phyloP scores from a whole-genome alignment of 2,888 invertebrate species.

The Escarpia spicata region DNA sequence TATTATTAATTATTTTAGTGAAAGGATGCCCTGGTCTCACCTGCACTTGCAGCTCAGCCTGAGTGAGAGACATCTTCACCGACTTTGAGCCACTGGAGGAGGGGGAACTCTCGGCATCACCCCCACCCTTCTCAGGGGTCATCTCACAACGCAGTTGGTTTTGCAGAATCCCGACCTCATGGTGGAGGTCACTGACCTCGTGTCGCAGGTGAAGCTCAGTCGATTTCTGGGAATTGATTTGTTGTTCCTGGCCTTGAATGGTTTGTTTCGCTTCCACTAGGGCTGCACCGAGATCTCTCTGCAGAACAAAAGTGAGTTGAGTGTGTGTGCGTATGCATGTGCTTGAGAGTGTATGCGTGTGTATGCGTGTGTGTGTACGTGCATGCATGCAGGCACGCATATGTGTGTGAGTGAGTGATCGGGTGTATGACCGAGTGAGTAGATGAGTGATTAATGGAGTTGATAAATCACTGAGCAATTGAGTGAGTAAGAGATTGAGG shows the following conservation, averaged over 20 bases:
- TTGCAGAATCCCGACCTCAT: neutral
- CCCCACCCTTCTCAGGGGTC: neutral
- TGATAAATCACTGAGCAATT: no score
- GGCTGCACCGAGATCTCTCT: neutral
- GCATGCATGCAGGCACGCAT: no score
- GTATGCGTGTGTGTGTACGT: no score
- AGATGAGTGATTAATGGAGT: no score
- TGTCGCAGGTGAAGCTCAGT: neutral
- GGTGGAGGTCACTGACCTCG: neutral
- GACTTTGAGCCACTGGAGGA: neutral
- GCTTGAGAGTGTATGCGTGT: no score
- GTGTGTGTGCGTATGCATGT: no score
- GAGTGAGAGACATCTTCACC: neutral
- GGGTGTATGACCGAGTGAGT: no score
- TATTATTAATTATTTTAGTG: no score
- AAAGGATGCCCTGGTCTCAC: neutral
- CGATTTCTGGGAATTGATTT: neutral
- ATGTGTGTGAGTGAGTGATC: no score
- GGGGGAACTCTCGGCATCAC: neutral
- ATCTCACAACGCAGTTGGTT: neutral
- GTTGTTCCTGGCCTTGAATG: neutral
- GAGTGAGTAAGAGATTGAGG: no score
- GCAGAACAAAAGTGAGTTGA: neutral
- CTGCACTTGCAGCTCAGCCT: neutral
- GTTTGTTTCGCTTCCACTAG: neutral